phyloP scores from a whole-genome alignment of 53 echinoderm and acorn worm species.

The Zoroaster sp. region DNA sequence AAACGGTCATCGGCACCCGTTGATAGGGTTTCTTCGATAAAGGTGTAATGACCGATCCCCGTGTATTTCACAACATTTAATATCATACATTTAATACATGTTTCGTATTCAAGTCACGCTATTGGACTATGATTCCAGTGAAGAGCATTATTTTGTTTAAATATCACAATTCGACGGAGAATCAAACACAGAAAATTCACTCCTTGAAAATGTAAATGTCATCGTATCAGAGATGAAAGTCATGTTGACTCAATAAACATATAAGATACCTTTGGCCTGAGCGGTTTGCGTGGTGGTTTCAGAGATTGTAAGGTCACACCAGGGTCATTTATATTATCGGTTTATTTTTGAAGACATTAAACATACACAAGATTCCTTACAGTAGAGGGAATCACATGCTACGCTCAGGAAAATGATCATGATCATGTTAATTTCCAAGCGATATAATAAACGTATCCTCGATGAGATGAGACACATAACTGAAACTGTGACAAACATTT shows the following conservation, averaged over 20 bases:
- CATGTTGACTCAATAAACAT: background rate
- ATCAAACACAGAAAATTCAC: no score
- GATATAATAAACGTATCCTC: background rate
- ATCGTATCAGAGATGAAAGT: background rate
- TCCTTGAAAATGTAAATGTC: no score
- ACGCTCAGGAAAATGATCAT: background rate
- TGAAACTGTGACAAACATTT: no score
- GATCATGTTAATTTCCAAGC: background rate
- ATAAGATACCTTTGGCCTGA: no score
- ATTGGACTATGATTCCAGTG: no score
- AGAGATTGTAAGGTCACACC: background rate
- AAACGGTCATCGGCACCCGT: constrained; percentile 2
- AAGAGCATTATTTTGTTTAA: no score
- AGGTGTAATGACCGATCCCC: background rate
- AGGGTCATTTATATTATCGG: background rate
- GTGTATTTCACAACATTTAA: background rate
- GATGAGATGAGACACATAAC: background rate
- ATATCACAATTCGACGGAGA: no score
- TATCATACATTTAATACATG: background rate
- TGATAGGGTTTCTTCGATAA: constrained; percentile 18
- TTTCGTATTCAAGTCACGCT: no score
- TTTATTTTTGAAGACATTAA: background rate
- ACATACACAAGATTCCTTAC: background rate
- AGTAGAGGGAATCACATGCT: no score
- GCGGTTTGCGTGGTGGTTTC: no score